Base-by-base conservation (phyloP, 2,113 vertebrate species). In the Corythornis vintsioides region DNA sequence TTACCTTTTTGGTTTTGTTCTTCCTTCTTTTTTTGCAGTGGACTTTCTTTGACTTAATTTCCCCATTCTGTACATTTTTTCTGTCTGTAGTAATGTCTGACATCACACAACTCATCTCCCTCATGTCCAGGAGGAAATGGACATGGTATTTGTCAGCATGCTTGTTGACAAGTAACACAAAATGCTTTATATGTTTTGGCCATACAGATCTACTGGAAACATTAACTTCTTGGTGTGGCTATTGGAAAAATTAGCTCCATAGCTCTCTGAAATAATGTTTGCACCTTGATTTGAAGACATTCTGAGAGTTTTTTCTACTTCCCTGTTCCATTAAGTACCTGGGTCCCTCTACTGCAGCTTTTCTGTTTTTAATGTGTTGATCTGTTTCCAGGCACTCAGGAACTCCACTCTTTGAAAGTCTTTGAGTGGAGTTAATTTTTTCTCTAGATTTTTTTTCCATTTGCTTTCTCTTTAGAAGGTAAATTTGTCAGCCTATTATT, bases 151-250 rank as follows among this genome's bases (percentile, higher is more conserved):
- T 70, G 55, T 89, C 72, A 77, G 45, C 0, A 2, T 59, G 38
- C 56, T 83, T 94, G 72, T 71, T 95, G 92, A 91, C 88, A 89
- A 71, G 72, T 75, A 91, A 33, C 22, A n/a, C 47, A 64, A 71
- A 83, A 53, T 4, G 2, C 47, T 86, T 88, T 56, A 71, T 57
- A 48, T 64, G 28, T 83, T 91, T 93, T 95, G 83, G 52, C 61
- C 6, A 14, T 64, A 65, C 64, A 67, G 64, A 56, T 93, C 83
- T 83, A 42, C 75, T 86, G 83, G 76, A 88, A 91, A 89, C 31
- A 33, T 82, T 76, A 76, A 67, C 13, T 85, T 89, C 64, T 91
- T 92, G 93, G 91, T 85, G 60, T 9, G 17, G 11, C 52, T 87
- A 2, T 59, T 85, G 94, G 89, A 92, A 95, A 95, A 93, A 86